These are phyloP conservation scores for Siniperca obscura DNA, from an alignment of 2,797 vertebrate species.

Conservation along the genomic window DNA sequence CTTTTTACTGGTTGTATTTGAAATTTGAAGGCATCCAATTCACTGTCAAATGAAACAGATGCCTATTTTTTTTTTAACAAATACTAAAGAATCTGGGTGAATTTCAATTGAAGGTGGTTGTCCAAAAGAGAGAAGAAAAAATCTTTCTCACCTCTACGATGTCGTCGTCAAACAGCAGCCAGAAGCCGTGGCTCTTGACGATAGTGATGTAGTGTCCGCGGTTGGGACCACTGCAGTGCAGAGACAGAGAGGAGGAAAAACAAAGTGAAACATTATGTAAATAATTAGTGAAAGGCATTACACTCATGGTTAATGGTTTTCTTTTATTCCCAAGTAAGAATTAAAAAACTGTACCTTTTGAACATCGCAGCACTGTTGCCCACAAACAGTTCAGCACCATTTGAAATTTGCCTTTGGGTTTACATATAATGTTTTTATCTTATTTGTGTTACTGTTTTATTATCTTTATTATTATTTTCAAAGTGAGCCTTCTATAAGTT, in stretches of 20 bases:
- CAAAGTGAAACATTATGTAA: neutral
- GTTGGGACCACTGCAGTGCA: constrained; percentile 88
- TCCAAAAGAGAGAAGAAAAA: neutral
- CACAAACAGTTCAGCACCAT: neutral
- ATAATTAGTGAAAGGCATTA: neutral
- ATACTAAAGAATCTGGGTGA: neutral
- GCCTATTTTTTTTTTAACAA: neutral
- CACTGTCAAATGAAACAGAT: neutral
- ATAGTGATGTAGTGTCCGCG: constrained; percentile 96
- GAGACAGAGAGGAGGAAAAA: neutral
- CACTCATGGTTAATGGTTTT: neutral
- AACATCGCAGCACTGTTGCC: too few species aligned
- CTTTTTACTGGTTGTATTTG: too few species aligned
- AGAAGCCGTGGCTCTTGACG: constrained; percentile 95
- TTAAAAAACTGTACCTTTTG: too few species aligned
- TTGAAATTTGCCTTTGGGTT: neutral
- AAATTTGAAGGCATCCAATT: neutral
- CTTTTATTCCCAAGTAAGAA: too few species aligned
- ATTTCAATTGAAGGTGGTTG: neutral
- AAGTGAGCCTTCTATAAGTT: neutral
- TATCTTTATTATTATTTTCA: neutral
- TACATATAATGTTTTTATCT: neutral
- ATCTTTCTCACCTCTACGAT: constrained; percentile 89
- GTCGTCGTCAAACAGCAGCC: constrained; percentile 94
- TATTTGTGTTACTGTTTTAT: neutral